phyloP scores from a whole-genome alignment of 2,113 vertebrate genomes.

The Limanda limanda region DNA sequence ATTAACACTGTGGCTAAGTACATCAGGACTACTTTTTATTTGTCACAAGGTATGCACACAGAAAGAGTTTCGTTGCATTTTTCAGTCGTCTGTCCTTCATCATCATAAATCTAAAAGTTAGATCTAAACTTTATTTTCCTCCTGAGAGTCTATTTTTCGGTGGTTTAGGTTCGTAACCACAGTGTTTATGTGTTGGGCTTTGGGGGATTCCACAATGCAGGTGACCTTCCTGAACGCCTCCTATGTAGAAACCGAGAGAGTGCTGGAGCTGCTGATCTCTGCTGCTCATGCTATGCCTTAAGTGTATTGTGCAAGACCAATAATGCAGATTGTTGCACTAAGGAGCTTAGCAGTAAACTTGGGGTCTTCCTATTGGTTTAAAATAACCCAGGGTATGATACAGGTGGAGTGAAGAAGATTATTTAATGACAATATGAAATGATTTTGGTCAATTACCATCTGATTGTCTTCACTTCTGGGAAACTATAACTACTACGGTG shows the following conservation, averaged over 20 bases:
- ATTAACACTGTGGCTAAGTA: too few species aligned
- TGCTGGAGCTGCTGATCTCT: background rate
- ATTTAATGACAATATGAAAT: background rate
- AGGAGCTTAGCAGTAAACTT: background rate
- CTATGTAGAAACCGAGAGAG: too few species aligned
- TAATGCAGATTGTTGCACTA: background rate
- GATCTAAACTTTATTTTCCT: too few species aligned
- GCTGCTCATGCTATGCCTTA: background rate
- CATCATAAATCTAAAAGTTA: too few species aligned
- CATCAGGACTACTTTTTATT: background rate
- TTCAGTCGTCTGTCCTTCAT: background rate
- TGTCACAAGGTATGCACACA: background rate
- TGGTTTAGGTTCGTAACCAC: background rate
- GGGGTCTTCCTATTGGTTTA: background rate
- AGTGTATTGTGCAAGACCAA: background rate
- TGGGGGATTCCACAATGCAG: background rate
- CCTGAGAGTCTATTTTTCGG: too few species aligned
- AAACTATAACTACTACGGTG: background rate
- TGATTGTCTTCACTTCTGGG: background rate
- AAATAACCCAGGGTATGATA: background rate
- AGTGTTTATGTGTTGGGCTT: background rate
- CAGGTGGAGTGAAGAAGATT: background rate
- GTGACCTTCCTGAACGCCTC: too few species aligned
- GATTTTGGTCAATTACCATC: background rate
- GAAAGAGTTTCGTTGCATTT: background rate